Conservation (phyloP, 2,888 invertebrate species). For the Mesorhabditis belari region DNA sequence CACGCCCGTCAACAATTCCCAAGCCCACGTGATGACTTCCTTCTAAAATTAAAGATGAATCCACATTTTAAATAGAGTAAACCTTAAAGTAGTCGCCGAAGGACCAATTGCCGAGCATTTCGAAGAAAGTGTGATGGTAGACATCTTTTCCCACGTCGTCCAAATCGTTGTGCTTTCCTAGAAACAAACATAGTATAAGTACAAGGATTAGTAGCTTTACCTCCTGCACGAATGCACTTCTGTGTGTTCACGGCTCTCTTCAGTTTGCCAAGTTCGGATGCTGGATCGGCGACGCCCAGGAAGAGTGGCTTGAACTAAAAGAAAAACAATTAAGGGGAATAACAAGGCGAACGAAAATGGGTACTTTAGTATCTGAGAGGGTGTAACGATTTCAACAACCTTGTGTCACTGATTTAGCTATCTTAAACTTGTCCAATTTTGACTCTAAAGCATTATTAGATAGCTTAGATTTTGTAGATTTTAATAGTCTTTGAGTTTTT, state of each 20-base stretch:
- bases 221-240: constrained; percentile 60
- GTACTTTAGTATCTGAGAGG: too few relatives aligned
- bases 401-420: too few relatives aligned
- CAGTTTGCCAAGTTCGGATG: constrained; percentile 82
- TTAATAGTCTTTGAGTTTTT: too few relatives aligned
- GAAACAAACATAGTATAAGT: constrained; percentile 54
- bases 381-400: too few relatives aligned
- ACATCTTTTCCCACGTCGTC: constrained; percentile 99
- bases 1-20: constrained; percentile 81
- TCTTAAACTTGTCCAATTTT: too few relatives aligned
- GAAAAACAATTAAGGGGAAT: background rate
- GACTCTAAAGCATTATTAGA: too few relatives aligned
- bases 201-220: background rate
- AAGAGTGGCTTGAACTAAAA: constrained; percentile 89
- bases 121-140: constrained; percentile 99
- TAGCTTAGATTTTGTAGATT: too few relatives aligned
- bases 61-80: constrained; percentile 5
- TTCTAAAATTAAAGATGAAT: constrained; percentile 58
- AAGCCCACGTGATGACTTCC: constrained; percentile 93
- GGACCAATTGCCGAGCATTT: constrained; percentile 99
- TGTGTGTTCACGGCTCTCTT: constrained; percentile 85
- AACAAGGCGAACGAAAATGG: too few relatives aligned
- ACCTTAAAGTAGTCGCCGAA: constrained; percentile 99
- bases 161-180: constrained; percentile 97
- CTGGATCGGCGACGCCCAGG: constrained; percentile 87